phyloP scores from a whole-genome alignment of 2,113 vertebrate species.

The Puntigrus tetrazona region DNA sequence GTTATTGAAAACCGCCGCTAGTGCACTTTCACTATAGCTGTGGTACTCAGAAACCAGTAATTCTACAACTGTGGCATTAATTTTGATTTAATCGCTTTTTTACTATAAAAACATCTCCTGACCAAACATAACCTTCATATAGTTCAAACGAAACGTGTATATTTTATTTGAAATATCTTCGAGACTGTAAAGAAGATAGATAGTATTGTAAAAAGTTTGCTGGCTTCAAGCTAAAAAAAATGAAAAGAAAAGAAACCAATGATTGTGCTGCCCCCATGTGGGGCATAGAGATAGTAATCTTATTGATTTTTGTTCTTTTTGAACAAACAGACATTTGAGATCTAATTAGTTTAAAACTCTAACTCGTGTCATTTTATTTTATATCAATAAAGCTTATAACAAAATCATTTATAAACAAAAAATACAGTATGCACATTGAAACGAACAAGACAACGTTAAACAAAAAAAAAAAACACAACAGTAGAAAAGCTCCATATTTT shows the following conservation, averaged over 20 bases:
- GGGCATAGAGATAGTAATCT: no score
- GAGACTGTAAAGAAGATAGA: neutral
- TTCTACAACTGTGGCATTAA: neutral
- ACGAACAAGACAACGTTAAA: neutral
- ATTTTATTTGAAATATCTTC: neutral
- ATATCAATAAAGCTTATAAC: neutral
- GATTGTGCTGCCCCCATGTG: constrained; percentile 67
- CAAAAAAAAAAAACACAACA: constrained; percentile 5
- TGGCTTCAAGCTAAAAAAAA: neutral
- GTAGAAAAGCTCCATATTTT: constrained; percentile 56
- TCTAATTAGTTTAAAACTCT: no score
- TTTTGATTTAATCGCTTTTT: neutral
- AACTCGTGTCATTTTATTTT: neutral
- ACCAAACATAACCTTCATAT: neutral
- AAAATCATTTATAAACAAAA: neutral
- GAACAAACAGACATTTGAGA: neutral
- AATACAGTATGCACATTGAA: neutral
- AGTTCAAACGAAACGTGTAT: neutral
- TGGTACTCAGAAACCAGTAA: neutral
- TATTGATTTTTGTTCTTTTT: neutral
- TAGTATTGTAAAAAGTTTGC: neutral
- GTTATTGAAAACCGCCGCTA: neutral
- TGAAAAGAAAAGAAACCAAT: neutral
- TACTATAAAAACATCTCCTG: neutral
- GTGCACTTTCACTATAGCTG: constrained; percentile 2